These are phyloP conservation scores for Balearica regulorum DNA, from an alignment of 2,797 vertebrate genomes.

Conservation along the genomic window DNA sequence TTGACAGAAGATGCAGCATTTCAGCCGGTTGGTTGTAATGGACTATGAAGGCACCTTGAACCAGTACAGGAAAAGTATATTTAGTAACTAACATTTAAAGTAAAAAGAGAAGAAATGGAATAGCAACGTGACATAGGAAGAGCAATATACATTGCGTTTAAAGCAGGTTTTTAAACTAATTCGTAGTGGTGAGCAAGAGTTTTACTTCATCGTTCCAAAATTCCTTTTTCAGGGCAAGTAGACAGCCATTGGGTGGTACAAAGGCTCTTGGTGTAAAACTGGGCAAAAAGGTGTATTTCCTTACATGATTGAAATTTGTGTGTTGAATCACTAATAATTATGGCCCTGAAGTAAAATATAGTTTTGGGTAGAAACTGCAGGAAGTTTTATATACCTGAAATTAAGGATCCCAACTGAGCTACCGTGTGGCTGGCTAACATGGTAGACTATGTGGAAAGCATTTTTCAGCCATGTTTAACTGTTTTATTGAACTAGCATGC, in stretches of 20 bases:
- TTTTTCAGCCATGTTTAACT: background rate
- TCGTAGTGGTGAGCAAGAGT: background rate
- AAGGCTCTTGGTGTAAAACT: background rate
- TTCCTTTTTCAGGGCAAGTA: background rate
- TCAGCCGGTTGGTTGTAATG: background rate
- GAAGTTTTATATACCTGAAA: background rate
- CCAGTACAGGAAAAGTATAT: background rate
- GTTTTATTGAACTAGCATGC: background rate
- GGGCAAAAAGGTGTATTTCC: background rate
- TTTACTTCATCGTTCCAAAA: background rate
- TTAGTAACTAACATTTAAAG: background rate
- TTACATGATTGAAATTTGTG: background rate
- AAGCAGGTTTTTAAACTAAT: background rate
- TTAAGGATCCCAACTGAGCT: background rate
- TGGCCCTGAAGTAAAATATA: background rate
- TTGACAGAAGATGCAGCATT: background rate
- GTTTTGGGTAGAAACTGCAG: background rate
- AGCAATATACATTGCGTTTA: background rate
- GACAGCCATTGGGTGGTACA: background rate
- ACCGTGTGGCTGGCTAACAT: background rate
- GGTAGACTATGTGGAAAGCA: background rate
- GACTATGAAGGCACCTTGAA: background rate
- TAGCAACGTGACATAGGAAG: background rate
- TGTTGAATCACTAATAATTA: background rate
- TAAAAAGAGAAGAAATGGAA: background rate